Conservation (phyloP, 2,113 vertebrate species). For the Chrysemys picta region DNA sequence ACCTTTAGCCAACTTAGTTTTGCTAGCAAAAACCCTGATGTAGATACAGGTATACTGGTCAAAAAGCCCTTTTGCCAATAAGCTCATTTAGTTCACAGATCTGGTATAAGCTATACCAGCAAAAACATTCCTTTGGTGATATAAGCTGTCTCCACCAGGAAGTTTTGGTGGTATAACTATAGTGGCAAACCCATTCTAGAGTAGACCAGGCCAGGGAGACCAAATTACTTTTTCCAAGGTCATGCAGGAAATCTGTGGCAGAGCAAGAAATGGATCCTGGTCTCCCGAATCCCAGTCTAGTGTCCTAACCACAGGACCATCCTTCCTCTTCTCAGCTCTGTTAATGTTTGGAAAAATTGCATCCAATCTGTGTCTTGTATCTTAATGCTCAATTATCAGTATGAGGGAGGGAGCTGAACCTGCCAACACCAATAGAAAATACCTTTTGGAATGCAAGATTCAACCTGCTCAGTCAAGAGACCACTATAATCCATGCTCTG, state of each 20-base stretch:
- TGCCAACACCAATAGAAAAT: neutral
- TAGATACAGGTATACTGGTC: neutral
- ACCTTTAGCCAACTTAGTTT: neutral
- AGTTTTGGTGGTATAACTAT: neutral
- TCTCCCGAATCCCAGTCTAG: neutral
- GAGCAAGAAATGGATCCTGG: slow-evolving; percentile 10
- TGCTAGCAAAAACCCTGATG: neutral
- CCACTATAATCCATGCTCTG: neutral
- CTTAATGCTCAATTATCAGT: neutral
- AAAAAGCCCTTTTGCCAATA: neutral
- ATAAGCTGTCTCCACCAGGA: neutral
- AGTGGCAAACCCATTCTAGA: neutral
- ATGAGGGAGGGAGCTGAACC: slow-evolving; percentile 1
- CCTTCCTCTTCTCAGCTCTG: neutral
- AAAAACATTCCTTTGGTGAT: neutral
- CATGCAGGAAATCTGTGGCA: neutral
- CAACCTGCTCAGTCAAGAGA: neutral
- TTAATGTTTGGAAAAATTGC: slow-evolving; percentile 20
- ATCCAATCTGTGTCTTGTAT: neutral
- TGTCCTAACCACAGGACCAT: slow-evolving; percentile 20
- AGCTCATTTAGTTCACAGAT: fast-evolving
- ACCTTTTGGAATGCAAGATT: neutral
- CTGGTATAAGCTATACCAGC: neutral
- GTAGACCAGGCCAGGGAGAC: slow-evolving; percentile 28
- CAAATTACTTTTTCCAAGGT: slow-evolving; percentile 32